Evolutionary conservation across 2,888 invertebrate species (phyloP).

Genomic region (Petrophora chlorosata): DNA sequence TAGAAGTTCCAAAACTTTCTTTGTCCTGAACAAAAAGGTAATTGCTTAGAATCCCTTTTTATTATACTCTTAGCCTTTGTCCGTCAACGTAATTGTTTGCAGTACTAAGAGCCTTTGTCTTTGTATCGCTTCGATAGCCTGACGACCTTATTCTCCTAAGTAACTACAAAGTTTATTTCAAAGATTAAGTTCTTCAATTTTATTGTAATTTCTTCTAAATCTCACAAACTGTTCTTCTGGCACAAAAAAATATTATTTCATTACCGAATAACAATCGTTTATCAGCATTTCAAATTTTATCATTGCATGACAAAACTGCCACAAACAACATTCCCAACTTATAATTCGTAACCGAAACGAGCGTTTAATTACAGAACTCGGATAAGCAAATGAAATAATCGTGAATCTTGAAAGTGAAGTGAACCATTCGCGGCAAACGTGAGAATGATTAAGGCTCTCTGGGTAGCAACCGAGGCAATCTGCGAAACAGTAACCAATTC

Average conservation of each 20-base stretch:
- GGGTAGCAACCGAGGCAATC: constrained; percentile 43
- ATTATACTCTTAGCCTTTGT: constrained; percentile 31
- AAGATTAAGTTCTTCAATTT: too few species aligned
- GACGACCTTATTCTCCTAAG: constrained; percentile 11
- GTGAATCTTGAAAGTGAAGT: constrained; percentile 33
- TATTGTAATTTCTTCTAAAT: too few species aligned
- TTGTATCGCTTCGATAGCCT: constrained; percentile 14
- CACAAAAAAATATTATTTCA: constrained; percentile 12
- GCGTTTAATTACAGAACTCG: constrained; percentile 6
- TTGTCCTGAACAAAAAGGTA: constrained; percentile 34
- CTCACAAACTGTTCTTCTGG: constrained; percentile 2
- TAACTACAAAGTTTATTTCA: too few species aligned
- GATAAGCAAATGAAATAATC: constrained; percentile 25
- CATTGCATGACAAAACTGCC: constrained; percentile 19
- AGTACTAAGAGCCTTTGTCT: constrained; percentile 21
- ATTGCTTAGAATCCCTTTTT: constrained; percentile 30
- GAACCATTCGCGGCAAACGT: constrained; percentile 27
- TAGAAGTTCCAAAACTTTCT: constrained; percentile 38
- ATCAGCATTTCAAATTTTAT: constrained; percentile 22
- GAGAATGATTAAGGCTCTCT: constrained; percentile 28
- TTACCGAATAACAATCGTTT: constrained; percentile 18
- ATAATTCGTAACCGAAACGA: constrained; percentile 11
- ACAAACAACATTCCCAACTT: constrained; percentile 14
- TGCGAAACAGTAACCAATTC: constrained; percentile 49
- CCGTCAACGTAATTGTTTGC: constrained; percentile 25